Evolutionary conservation across 1,140 invertebrate species (phyloP).

Genomic region (Cyphomyrmex costatus): DNA sequence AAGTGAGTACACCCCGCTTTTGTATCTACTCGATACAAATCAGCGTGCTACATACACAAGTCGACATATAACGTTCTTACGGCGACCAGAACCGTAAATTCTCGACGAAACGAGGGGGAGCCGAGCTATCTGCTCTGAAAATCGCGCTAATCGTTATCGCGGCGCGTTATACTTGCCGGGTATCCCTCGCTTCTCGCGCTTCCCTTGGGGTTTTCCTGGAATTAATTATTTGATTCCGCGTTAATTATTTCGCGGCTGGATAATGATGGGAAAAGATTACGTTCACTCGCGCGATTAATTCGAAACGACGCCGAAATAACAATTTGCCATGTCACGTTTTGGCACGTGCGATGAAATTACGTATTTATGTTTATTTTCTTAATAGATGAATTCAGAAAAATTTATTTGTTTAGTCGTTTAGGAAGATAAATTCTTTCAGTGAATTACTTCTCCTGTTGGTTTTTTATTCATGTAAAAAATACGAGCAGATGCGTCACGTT

Average conservation of each 20-base stretch:
- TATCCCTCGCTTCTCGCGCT: constrained; percentile 43
- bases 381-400: not conserved
- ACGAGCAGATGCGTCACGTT: not conserved
- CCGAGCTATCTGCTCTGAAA: constrained; percentile 10
- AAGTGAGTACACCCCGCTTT: constrained; percentile 54
- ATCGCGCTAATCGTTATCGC: constrained; percentile 44
- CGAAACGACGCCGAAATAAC: not conserved
- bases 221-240: constrained; percentile 63
- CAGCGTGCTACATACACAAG: constrained; percentile 38
- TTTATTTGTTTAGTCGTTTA: not conserved
- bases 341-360: not conserved
- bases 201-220: constrained; percentile 28
- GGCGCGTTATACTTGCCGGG: constrained; percentile 22
- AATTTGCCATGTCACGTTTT: constrained; percentile 5
- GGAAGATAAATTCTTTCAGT: not conserved
- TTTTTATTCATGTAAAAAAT: not conserved
- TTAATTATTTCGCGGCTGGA: constrained; percentile 59
- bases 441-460: not conserved
- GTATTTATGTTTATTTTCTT: not conserved
- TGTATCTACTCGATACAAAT: constrained; percentile 52
- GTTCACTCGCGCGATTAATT: constrained; percentile 17
- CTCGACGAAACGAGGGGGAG: constrained; percentile 22
- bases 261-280: constrained; percentile 54
- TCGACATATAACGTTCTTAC: constrained; percentile 15
- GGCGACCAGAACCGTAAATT: constrained; percentile 19